phyloP scores from a whole-genome alignment of 2,797 vertebrate genomes.

The Amblyopsis hoosieri region DNA sequence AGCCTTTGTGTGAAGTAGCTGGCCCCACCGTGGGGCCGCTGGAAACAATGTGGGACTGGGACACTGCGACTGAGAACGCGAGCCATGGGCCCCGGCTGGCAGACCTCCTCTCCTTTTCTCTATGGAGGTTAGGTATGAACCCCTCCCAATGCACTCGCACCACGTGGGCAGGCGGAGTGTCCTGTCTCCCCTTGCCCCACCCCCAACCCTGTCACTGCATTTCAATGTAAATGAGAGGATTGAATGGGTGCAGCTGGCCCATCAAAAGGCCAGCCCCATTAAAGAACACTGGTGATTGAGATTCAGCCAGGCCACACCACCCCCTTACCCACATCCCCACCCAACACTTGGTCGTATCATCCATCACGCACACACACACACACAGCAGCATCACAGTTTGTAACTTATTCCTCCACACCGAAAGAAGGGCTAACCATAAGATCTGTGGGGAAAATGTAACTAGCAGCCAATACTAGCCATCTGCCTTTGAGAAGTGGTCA shows the following conservation, averaged over 20 bases:
- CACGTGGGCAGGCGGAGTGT: constrained; percentile 52
- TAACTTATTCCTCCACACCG: constrained; percentile 34
- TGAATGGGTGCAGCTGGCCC: constrained; percentile 87
- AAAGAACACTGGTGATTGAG: constrained; percentile 80
- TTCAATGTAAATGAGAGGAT: constrained; percentile 83
- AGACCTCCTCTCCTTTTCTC: constrained; percentile 64
- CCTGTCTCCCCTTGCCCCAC: constrained; percentile 59
- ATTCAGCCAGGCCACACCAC: constrained; percentile 77
- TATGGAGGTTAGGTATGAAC: constrained; percentile 78
- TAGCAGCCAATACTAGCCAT: constrained; percentile 1
- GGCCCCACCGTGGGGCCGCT: constrained; percentile 54
- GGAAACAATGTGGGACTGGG: constrained; percentile 68
- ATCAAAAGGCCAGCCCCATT: constrained; percentile 81
- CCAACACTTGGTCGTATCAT: constrained; percentile 56
- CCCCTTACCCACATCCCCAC: constrained; percentile 62
- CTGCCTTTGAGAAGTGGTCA: constrained; percentile 19
- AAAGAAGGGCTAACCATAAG: constrained; percentile 23
- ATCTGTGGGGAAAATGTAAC: constrained; percentile 27
- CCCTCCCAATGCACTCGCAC: constrained; percentile 45
- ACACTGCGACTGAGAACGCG: constrained; percentile 41
- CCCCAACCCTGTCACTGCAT: constrained; percentile 83
- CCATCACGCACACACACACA: constrained; percentile 28
- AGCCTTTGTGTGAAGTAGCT: constrained; percentile 74
- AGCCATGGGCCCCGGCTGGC: constrained; percentile 45
- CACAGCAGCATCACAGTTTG: constrained; percentile 33